phyloP scores from a whole-genome alignment of 2,797 vertebrate genomes.

The Lepilemur ruficaudatus region DNA sequence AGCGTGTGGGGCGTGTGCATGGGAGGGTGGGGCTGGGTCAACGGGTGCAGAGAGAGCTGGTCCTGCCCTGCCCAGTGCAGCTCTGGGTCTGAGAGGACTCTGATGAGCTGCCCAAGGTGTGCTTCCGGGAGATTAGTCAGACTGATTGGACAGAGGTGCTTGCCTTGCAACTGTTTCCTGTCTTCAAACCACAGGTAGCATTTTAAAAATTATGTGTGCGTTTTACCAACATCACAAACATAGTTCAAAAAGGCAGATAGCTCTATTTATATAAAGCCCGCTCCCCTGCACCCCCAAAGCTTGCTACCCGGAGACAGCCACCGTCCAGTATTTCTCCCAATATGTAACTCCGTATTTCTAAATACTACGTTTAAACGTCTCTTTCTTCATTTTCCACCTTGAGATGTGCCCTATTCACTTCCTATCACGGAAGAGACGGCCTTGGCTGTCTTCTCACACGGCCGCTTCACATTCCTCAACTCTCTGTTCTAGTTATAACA shows the following conservation, averaged over 20 bases:
- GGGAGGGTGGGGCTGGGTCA: neutral
- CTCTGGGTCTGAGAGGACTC: neutral
- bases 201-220: neutral
- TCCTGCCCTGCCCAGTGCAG: neutral
- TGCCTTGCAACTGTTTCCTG: neutral
- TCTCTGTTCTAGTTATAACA: neutral
- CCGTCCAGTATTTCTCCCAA: neutral
- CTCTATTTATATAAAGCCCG: neutral
- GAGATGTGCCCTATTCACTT: neutral
- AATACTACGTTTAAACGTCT: neutral
- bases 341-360: neutral
- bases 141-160: neutral
- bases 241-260: neutral
- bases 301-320: neutral
- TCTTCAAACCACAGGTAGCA: neutral
- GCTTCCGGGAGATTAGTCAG: constrained; percentile 12
- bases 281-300: neutral
- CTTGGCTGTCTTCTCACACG: neutral
- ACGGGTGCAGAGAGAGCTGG: neutral
- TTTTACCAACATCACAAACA: neutral
- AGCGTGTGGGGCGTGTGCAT: neutral
- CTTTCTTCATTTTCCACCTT: neutral
- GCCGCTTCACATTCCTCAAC: no score
- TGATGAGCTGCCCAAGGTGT: neutral
- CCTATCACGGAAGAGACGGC: neutral